Base-by-base conservation (phyloP, 2,888 invertebrate genomes). In the Myopa tessellatipennis region DNA sequence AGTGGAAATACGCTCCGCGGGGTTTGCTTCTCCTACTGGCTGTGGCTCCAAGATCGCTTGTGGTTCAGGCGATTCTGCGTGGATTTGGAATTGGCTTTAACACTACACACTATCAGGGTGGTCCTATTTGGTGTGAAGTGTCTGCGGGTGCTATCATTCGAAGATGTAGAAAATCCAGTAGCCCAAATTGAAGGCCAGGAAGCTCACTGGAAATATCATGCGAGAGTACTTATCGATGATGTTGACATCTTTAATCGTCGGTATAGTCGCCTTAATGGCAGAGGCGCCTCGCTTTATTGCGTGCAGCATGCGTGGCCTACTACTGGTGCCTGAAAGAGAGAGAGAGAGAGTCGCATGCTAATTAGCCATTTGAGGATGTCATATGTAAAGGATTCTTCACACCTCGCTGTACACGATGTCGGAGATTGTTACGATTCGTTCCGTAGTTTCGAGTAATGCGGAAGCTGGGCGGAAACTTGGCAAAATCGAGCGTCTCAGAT, bases 211-310 rank as follows among this genome's bases (percentile, higher is more conserved):
- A 89, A 99, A 99, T 81, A 98, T 92, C 85, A 99, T 94, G 83
- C 99, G 92, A 55, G 98, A 98, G 89, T 98, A 98, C 85, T 98
- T 98, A 90, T 99, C 99, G 86, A 99, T 98, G 83, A 98, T 94
- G 89, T 99, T 99, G 79, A 99, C 98, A 90, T 99, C 98, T 85
- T 97, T 95, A 83, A 99, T 97, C 90, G 95, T 95, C n/a, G 97
- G 97, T 92, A 97, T 94, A 52, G 96, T 95, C n/a, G 94, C 93
- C 86, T 94, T 95, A 83, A 97, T 90, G 52, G 95, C 96, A n/a
- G 94, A 93, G 4, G 97, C 96, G 69, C 96, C 95, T 83, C 93
- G 93, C 72, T 94, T 93, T 18, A 97, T 90, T 16, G 96, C 96
- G 87, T 96, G 95, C 80, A 96, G 91, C 88, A 97, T 92, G 89